Percentiles rank a stretch among this genome's conserved stretches.
Conservation (phyloP, 2,888 invertebrate species). For the Scrobipalpa costella region DNA sequence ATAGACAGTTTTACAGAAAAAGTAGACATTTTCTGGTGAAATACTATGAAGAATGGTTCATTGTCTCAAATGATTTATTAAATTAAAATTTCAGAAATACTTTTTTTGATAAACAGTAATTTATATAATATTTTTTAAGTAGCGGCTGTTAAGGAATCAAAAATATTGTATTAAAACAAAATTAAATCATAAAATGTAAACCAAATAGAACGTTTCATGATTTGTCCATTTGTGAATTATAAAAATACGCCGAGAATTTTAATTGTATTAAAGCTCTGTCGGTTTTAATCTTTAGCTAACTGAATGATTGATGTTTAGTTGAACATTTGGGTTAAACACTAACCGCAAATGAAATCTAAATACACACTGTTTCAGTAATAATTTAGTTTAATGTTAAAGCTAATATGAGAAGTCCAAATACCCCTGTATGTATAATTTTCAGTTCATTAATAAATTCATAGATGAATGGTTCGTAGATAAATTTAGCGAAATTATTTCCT, state of each 20-base stretch:
- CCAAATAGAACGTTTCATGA: no score
- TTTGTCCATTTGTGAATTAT: no score
- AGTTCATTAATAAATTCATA: conserved; percentile 8
- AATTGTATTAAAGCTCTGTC: background rate
- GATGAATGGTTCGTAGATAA: conserved; percentile 1
- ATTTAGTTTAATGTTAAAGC: conserved; percentile 6
- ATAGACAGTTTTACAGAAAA: background rate
- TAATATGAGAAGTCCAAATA: conserved; percentile 5
- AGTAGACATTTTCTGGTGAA: background rate
- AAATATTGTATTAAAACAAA: no score
- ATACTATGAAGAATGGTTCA: no score
- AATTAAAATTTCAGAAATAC: no score
- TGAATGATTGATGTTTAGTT: conserved; percentile 7
- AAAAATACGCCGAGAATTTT: background rate
- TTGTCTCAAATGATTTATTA: no score
- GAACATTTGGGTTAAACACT: conserved; percentile 5
- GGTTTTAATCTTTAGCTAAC: conserved; percentile 1
- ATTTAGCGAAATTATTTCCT: conserved; percentile 7
- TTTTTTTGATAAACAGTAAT: no score
- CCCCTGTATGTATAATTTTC: conserved; percentile 6
- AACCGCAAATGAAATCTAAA: conserved; percentile 4
- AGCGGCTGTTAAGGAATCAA: no score
- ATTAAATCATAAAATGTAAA: no score
- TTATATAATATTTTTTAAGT: no score
- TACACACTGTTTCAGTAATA: conserved; percentile 7